phyloP scores from a whole-genome alignment of 1,140 invertebrate species.

The Scaptodrosophila lebanonensis region DNA sequence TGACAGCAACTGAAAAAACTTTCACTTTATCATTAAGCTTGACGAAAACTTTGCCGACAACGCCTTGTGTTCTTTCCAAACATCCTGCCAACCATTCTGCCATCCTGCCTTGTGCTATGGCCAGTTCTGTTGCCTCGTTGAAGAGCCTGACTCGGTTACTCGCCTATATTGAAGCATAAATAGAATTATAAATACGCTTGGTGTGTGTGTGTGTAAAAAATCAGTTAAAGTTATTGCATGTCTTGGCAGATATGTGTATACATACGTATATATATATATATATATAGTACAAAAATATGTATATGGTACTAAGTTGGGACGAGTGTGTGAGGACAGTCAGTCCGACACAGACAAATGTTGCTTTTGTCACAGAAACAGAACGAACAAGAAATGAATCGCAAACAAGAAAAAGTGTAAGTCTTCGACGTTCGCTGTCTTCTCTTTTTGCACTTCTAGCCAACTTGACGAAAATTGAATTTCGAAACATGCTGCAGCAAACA shows the following conservation, averaged over 20 bases:
- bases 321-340: no score
- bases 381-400: background rate
- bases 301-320: no score
- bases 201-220: slow-evolving; percentile 36
- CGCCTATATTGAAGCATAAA: slow-evolving; percentile 43
- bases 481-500: slow-evolving; percentile 48
- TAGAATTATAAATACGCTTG: slow-evolving; percentile 50
- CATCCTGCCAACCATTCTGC: no score
- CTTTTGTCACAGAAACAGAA: slow-evolving; percentile 29
- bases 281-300: no score
- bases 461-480: slow-evolving; percentile 58
- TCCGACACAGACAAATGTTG: slow-evolving; percentile 54
- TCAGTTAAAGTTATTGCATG: slow-evolving; percentile 58
- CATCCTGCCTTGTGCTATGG: no score
- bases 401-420: slow-evolving; percentile 5
- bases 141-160: no score
- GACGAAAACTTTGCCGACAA: slow-evolving; percentile 43
- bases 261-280: background rate
- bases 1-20: slow-evolving; percentile 42
- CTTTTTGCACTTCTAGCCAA: slow-evolving; percentile 51
- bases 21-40: slow-evolving; percentile 55
- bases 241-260: slow-evolving; percentile 27
- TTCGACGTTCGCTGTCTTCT: slow-evolving; percentile 9
- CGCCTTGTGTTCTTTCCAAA: slow-evolving; percentile 19
- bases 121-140: no score